Percentiles rank a stretch among this genome's conserved stretches.
Evolutionary conservation across 2,113 vertebrate species (phyloP).

Genomic region (Melanostigma gelatinosum): DNA sequence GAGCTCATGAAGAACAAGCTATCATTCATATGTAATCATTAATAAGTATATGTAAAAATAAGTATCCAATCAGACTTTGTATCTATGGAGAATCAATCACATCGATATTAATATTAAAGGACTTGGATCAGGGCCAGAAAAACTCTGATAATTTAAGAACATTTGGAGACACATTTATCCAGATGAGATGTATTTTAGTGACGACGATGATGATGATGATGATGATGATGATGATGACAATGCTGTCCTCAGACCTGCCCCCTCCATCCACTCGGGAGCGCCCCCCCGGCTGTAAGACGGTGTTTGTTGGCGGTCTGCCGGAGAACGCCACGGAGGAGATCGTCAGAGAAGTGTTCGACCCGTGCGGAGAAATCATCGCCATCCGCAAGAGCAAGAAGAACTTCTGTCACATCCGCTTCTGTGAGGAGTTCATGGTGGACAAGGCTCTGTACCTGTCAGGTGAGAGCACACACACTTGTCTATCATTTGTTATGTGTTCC

Average conservation of each 20-base stretch:
- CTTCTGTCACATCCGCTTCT: slow-evolving; percentile 95
- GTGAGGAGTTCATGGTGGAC: slow-evolving; percentile 94
- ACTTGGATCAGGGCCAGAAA: too few relatives aligned
- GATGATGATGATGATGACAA: neutral
- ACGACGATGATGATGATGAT: neutral
- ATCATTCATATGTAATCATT: too few relatives aligned
- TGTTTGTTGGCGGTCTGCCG: slow-evolving; percentile 94
- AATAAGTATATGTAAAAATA: too few relatives aligned
- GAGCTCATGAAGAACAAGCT: too few relatives aligned
- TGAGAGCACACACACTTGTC: slow-evolving; percentile 53
- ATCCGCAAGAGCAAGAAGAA: slow-evolving; percentile 97
- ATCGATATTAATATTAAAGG: too few relatives aligned
- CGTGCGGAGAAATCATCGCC: slow-evolving; percentile 93
- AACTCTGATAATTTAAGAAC: too few relatives aligned
- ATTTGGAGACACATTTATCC: too few relatives aligned
- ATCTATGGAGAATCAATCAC: too few relatives aligned
- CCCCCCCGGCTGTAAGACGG: slow-evolving; percentile 95
- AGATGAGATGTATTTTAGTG: too few relatives aligned
- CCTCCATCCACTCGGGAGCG: slow-evolving; percentile 92
- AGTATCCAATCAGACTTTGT: too few relatives aligned
- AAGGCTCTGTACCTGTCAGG: slow-evolving; percentile 94
- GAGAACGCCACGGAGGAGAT: slow-evolving; percentile 92
- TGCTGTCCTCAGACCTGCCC: slow-evolving; percentile 86
- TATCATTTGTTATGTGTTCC: too few relatives aligned
- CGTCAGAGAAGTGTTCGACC: slow-evolving; percentile 92